A percentile compares a stretch with the other conserved stretches of the same genome.
These are phyloP conservation scores for Amiota mariae DNA, from an alignment of 2,888 invertebrate genomes.

Conservation along the genomic window DNA sequence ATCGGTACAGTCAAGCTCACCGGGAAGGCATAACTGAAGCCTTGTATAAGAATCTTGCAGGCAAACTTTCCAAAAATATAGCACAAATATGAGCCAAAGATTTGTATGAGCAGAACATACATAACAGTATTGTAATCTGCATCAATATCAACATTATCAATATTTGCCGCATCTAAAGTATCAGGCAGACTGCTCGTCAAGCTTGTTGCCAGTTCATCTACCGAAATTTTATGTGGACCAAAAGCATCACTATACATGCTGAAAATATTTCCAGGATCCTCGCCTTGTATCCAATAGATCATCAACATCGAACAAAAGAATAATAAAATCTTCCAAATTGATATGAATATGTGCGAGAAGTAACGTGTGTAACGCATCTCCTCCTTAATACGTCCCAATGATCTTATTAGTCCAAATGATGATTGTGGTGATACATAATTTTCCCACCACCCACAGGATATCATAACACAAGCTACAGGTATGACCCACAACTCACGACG, in stretches of 20 bases:
- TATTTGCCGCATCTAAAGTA: conserved; percentile 83
- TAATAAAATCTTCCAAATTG: conserved; percentile 90
- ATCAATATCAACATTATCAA: conserved; percentile 82
- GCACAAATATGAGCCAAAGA: conserved; percentile 88
- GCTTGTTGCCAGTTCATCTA: conserved; percentile 77
- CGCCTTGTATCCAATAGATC: conserved; percentile 83
- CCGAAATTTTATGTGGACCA: conserved; percentile 84
- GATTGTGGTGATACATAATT: conserved; percentile 94
- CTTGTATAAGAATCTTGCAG: conserved; percentile 96
- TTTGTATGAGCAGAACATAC: conserved; percentile 86
- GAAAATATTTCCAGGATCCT: conserved; percentile 85
- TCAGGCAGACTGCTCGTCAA: conserved; percentile 77
- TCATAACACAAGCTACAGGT: conserved; percentile 87
- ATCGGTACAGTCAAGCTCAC: conserved; percentile 94
- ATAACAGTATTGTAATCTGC: conserved; percentile 83
- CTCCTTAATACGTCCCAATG: conserved; percentile 84
- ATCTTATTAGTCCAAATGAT: conserved; percentile 81
- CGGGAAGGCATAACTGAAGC: conserved; percentile 97
- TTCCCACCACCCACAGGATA: conserved; percentile 98
- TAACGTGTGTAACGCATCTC: conserved; percentile 87
- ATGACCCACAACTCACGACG: conserved; percentile 87
- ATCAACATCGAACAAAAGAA: conserved; percentile 85
- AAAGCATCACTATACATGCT: conserved; percentile 83
- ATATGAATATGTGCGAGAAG: conserved; percentile 91
- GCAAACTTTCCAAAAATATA: conserved; percentile 97